Base-by-base conservation (phyloP, 37 sponge, comb jelly and placozoan genomes). In the Ephydatia muelleri region DNA sequence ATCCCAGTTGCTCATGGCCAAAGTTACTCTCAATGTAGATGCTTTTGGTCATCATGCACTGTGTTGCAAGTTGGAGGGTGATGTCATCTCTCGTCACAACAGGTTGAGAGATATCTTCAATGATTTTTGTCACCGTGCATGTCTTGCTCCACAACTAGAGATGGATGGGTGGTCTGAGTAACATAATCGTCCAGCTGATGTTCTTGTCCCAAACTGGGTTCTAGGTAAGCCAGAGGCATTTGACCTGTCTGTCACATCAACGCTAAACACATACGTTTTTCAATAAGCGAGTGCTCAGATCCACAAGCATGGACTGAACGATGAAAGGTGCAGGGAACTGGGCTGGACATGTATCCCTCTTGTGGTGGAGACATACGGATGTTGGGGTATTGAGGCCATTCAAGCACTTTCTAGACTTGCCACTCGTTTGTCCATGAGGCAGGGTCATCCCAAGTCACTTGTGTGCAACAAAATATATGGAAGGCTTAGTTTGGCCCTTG, bases 71-170 rank as follows among this genome's bases (percentile, higher is more conserved):
- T 57, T 57, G 57, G 19, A 21, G 57, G 57, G 57, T 4, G 57
- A 11, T 4, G 57, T 57, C 19, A 14, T 57, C 16, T 57, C 57
- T 1, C 57, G 19, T 57, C 57, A 57, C 57, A 57, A 57, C 57
- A 57, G 57, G 57, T 57, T 57, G 57, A 11, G 57, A 57, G 57
- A 57, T 21, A 57, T 57, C 57, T 57, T 57, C 57, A 57, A 57
- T 57, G 57, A 57, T 57, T 57, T 57, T 57, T 57, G 16, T 57
- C 57, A 57, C 57, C 16, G 14, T 57, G 57, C 57, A 57, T 57
- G 57, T 57, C 57, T 57, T 57, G 57, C 57, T 57, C 57, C 57
- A 57, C 57, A 57, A 57, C 57, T 57, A 57, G 57, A 57, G 57
- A 14, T 57, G 57, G 57, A 21, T 57, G 57, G 57, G 57, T 57